Evolutionary conservation across 1,140 invertebrate genomes (phyloP), one percentile per base, ranked within the genome.

Genomic region (Chlorops oryzae): DNA sequence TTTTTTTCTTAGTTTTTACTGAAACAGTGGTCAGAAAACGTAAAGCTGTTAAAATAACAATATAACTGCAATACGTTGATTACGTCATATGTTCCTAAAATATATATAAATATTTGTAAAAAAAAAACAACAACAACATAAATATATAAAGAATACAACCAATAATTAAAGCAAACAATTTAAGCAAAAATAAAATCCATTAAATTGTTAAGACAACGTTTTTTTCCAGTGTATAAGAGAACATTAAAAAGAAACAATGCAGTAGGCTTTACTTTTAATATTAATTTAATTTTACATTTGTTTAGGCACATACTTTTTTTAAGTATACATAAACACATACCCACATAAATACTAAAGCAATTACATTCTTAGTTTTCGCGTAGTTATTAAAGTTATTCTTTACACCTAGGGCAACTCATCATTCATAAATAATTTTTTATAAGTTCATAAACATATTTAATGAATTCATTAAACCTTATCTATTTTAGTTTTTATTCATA

Each of bases 61-160:
- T 69, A 69, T 64, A 70, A 67, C 66, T 70, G 67, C 67, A 70
- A 70, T 70, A 70, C 65, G 67, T 70, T 68, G 58, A 68, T 70
- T 69, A 69, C 65, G 66, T 69, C 66, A 69, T 70, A 70, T 70
- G 67, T 70, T 70, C 67, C 67, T 70, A 70, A 61, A 62, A 64
- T 42, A 61, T 49, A 54, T 39, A 48, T 53, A 48, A 42, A 28
- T 42, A 44, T 39, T 38, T 43, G 35, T 53, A 25, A 41, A 35
- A 18, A 52, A 17, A 46, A 50, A 50, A 32, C 21, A 45, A 45
- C 17, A 27, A 45, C 24, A 41, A 5, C 15, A 20, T 32, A n/a
- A 45, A 32, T 32, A 27, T 20, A 7, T 22, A 13, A 47, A 37
- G 13, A 49, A 40, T 9, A 48, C 15, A 39, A n/a, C 17, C 1